These are phyloP conservation scores for Chesias legatella DNA, from an alignment of 2,888 invertebrate genomes.

Conservation along the genomic window DNA sequence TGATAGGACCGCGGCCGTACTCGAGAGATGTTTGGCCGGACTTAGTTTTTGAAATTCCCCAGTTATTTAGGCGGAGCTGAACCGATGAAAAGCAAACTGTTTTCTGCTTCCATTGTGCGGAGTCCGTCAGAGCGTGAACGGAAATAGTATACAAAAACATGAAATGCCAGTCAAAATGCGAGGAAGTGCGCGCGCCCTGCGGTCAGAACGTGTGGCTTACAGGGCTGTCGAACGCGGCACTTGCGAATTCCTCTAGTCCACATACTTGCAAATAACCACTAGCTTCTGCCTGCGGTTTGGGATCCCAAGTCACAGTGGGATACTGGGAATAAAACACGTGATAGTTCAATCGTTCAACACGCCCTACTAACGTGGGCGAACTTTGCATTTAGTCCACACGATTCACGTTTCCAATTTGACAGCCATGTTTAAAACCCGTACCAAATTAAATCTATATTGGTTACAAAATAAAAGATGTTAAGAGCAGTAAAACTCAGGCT, in stretches of 20 bases:
- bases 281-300: too few species aligned
- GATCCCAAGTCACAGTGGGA: too few species aligned
- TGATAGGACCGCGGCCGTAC: background rate
- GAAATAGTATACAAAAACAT: slow-evolving; percentile 35
- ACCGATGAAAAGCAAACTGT: slow-evolving; percentile 20
- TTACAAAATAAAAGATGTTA: too few species aligned
- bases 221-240: slow-evolving; percentile 28
- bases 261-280: too few species aligned
- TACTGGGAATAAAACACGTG: too few species aligned
- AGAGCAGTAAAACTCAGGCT: too few species aligned
- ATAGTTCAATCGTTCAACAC: too few species aligned
- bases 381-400: too few species aligned
- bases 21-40: background rate
- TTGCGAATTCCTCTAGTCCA: background rate
- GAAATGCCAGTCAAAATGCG: slow-evolving; percentile 32
- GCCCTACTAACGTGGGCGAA: too few species aligned
- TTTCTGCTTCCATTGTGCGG: slow-evolving; percentile 22
- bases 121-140: slow-evolving; percentile 31
- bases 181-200: slow-evolving; percentile 25
- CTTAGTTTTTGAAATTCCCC: slow-evolving; percentile 4
- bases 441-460: too few species aligned
- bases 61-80: slow-evolving; percentile 12
- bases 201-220: slow-evolving; percentile 5
- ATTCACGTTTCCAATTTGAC: too few species aligned
- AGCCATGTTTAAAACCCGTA: too few species aligned